Evolutionary conservation across 2,888 invertebrate genomes (phyloP).

Genomic region (Drosophila meridionalis): DNA sequence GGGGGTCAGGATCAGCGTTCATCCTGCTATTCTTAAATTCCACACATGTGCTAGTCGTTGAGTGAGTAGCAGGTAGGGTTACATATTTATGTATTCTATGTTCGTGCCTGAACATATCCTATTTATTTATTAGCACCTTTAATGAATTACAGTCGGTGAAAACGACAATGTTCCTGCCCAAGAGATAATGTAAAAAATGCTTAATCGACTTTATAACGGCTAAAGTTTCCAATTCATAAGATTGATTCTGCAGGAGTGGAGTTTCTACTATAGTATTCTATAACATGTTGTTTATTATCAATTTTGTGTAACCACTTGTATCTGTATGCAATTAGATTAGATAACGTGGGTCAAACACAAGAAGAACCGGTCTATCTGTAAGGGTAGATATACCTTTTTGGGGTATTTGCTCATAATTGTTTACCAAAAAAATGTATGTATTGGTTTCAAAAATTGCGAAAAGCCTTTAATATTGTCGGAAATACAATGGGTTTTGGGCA

Average conservation of each 20-base stretch:
- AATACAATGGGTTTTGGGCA: slow-evolving; percentile 5
- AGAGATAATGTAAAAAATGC: neutral
- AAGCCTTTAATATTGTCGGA: slow-evolving; percentile 5
- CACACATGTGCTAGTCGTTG: no score
- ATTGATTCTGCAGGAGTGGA: neutral
- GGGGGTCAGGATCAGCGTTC: no score
- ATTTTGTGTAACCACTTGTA: neutral
- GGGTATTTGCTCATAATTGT: neutral
- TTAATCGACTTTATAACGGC: neutral
- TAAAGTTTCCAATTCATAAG: neutral
- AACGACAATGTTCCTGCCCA: neutral
- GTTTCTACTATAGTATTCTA: neutral
- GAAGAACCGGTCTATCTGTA: neutral
- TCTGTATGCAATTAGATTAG: no score
- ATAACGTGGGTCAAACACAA: neutral
- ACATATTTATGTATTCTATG: no score
- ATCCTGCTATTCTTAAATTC: no score
- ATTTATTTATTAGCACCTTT: neutral
- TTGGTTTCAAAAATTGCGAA: neutral
- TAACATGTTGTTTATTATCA: neutral
- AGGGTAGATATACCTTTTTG: neutral
- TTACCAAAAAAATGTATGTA: neutral
- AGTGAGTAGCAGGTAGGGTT: no score
- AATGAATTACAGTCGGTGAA: neutral
- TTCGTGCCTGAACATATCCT: neutral